Base-by-base conservation (phyloP, 2,113 vertebrate species). In the Phaethornis superciliosus region DNA sequence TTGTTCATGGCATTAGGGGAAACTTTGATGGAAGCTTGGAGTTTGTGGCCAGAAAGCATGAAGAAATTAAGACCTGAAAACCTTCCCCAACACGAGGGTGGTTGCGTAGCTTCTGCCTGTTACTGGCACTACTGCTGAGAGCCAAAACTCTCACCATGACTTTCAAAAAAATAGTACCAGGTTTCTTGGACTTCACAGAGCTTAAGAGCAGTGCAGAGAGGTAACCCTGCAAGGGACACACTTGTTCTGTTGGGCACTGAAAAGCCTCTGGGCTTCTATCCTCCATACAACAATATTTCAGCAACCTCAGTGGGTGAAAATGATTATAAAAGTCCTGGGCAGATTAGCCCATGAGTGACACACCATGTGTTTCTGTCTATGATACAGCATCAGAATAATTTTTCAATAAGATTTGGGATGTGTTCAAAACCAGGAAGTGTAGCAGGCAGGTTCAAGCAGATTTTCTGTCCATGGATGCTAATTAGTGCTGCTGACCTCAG, bases 81-180 rank as follows among this genome's bases (percentile, higher is more conserved):
- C 35, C 28, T 65, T 83, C 37, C 15, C 18, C 37, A 78, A 2
- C 0, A 0, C 15, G 4, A 13, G 15, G 7, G 10, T 24, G 3
- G 35, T 23, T 47, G 12, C 49, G 70, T 52, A 56, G 58, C 44
- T 88, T 68, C 44, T 20, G 4, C 11, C 4, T 69, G 5, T 72
- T 64, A 30, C 21, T 62, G 24, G 6, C 46, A 3, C 46, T 60
- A 7, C 35, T 69, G 52, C 47, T 65, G 72, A 37, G 72, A 80
- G 26, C 37, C 55, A 55, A 49, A 72, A 55, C 35, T 54, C 76
- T 79, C 71, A 68, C 3, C 28, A 7, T 46, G 49, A 35, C n/a
- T 78, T 89, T 37, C 55, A 56, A 30, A 49, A 30, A 49, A 81
- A 49, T 6, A 28, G 26, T 49, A 74, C 14, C 55, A 33, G 17